A percentile compares a stretch with the other conserved stretches of the same genome.
Conservation (phyloP, 2,797 vertebrate species). For the Crax fasciolata region DNA sequence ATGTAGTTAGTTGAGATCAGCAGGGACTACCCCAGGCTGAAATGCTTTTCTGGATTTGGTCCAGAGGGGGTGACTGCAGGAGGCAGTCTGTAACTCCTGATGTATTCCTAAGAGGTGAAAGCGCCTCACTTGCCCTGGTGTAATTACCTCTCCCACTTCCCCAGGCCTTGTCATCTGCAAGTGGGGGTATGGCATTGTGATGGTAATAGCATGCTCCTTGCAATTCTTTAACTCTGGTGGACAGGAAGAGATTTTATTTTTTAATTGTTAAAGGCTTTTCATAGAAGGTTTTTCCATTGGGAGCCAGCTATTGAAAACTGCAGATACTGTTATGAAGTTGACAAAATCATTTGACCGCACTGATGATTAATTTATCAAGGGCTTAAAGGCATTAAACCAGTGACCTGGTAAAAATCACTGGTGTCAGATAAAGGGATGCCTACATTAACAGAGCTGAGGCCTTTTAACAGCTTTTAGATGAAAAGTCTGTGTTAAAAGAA, state of each 20-base stretch:
- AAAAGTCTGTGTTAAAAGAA: background rate
- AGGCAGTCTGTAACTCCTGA: background rate
- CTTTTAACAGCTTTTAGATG: slow-evolving; percentile 58
- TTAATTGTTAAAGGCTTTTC: background rate
- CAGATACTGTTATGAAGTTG: slow-evolving; percentile 60
- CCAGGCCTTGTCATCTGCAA: background rate
- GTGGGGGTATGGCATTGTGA: background rate
- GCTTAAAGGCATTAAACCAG: slow-evolving; percentile 74
- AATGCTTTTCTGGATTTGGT: background rate
- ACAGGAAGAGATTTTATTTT: background rate
- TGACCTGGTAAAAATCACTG: slow-evolving; percentile 71
- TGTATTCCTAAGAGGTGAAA: background rate
- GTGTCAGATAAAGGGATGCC: slow-evolving; percentile 52
- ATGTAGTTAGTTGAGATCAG: background rate
- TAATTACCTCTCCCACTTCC: fast-evolving
- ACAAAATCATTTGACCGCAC: slow-evolving; percentile 52
- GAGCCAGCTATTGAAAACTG: slow-evolving; percentile 56
- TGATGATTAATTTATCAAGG: slow-evolving; percentile 81
- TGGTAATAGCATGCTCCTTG: background rate
- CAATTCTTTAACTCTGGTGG: background rate
- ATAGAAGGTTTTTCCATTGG: background rate
- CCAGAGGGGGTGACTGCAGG: background rate
- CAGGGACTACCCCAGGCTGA: background rate
- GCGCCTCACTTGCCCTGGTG: background rate
- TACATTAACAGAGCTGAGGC: background rate